phyloP scores from a whole-genome alignment of 2,888 invertebrate species.

The Hylaea fasciaria region DNA sequence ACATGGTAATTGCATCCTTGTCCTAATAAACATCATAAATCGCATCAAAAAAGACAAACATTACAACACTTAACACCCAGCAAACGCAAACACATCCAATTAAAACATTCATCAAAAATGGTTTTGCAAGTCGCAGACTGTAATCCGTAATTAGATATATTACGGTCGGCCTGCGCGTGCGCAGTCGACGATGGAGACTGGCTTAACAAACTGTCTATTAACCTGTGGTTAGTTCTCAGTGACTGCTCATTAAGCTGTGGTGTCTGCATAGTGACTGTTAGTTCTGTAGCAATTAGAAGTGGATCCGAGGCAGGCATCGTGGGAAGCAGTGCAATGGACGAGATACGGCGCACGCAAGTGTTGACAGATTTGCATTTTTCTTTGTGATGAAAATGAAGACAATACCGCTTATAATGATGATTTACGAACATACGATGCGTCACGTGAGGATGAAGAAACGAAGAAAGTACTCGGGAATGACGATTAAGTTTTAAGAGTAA shows the following conservation, averaged over 20 bases:
- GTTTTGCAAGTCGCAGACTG: constrained; percentile 34
- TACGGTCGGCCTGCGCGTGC: constrained; percentile 33
- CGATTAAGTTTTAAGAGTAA: constrained; percentile 9
- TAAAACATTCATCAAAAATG: constrained; percentile 35
- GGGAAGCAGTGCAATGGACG: constrained; percentile 47
- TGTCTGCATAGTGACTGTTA: constrained; percentile 11
- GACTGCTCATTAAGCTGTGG: constrained; percentile 2
- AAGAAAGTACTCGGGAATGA: constrained; percentile 18
- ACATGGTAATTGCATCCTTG: too few relatives aligned
- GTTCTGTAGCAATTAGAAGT: constrained; percentile 25
- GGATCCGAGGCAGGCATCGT: constrained; percentile 40
- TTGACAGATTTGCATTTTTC: constrained; percentile 38
- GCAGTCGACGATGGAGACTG: constrained; percentile 49
- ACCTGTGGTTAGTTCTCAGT: constrained; percentile 2
- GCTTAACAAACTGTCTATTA: constrained; percentile 29
- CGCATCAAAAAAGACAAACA: constrained; percentile 9
- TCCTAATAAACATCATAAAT: neutral
- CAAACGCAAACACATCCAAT: constrained; percentile 28
- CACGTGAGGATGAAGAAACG: constrained; percentile 8
- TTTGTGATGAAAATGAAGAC: constrained; percentile 31
- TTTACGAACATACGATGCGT: constrained; percentile 3
- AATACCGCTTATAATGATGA: constrained; percentile 6
- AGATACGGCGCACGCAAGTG: constrained; percentile 39
- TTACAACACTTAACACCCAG: constrained; percentile 29
- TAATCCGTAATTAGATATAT: constrained; percentile 36